Evolutionary conservation across 2,888 invertebrate genomes (phyloP).

Genomic region (Melanotus villosus): DNA sequence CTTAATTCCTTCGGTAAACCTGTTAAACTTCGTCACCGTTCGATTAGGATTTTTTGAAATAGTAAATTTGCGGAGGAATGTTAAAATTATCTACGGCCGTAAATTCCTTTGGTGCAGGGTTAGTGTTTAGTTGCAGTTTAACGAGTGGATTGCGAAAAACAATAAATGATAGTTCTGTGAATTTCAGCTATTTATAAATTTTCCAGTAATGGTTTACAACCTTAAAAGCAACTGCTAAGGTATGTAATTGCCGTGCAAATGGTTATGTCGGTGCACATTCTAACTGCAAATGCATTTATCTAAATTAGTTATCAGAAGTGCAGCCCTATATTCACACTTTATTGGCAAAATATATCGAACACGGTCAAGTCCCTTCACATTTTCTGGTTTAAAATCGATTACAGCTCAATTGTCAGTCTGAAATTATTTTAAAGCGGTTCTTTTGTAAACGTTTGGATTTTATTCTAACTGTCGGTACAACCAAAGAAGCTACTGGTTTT

Average conservation of each 20-base stretch:
- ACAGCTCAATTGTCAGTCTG: too few species aligned
- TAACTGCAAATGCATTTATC: constrained; percentile 16
- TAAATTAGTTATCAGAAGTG: constrained; percentile 24
- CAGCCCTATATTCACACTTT: constrained; percentile 24
- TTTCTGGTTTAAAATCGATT: too few species aligned
- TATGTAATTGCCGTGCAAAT: constrained; percentile 22
- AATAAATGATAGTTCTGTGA: constrained; percentile 18
- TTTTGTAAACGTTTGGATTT: too few species aligned
- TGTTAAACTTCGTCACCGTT: background rate
- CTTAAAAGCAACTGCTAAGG: constrained; percentile 16
- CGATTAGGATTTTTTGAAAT: background rate
- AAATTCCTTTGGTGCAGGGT: background rate
- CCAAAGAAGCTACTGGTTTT: constrained; percentile 3
- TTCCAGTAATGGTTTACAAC: constrained; percentile 21
- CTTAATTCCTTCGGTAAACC: too few species aligned
- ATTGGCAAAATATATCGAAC: constrained; percentile 18
- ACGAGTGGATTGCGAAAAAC: constrained; percentile 1
- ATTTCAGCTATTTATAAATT: constrained; percentile 21
- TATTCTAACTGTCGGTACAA: too few species aligned
- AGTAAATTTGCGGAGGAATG: background rate
- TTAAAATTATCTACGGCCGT: background rate
- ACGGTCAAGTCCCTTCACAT: constrained; percentile 1
- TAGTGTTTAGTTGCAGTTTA: constrained; percentile 1
- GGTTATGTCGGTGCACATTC: constrained; percentile 10
- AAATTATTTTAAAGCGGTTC: too few species aligned